Evolutionary conservation across 2,113 vertebrate genomes (phyloP), one percentile per base, ranked within the genome.

Genomic region (Podarcis raffonei): DNA sequence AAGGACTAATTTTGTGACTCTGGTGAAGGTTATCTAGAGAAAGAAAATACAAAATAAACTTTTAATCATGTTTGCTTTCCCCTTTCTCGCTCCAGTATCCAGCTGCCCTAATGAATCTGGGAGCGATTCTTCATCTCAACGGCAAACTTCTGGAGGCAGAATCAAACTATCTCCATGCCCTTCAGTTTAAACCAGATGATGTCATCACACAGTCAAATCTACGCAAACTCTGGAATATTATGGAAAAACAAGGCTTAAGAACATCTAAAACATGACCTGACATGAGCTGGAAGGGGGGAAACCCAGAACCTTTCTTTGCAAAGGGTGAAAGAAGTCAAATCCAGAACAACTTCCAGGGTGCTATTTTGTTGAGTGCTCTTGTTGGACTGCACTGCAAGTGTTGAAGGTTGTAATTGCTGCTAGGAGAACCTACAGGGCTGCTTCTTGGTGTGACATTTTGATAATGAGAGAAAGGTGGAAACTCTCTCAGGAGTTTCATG

Each of bases 151-250:
- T 97, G 93, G 97, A 98, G 85, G 99, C 99, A 0, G 99, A 99
- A 95, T 96, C 98, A 94, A 99, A 99, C 97, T 99, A 99, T 96
- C 98, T 99, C 92, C 96, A 97, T 93, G 99, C 99, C 18, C 98
- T 99, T 89, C 98, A 97, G 87, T 98, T 99, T 93, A 99, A 99
- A 91, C 99, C 99, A 0, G 98, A 99, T 39, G 99, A 99, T 88
- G 94, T 97, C 95, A 99, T 99, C 96, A 99, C 99, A 12, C 99
- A 99, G 95, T 99, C 99, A 87, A 99, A 99, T 93, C 96, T 99
- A 92, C 98, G 98, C 83, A 99, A 99, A 94, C 96, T 99, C 86
- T 99, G 98, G 98, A 99, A 99, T 96, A 99, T 99, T 96, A 99
- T 99, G 98, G 98, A 99, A 95, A 99, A 99, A 90, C 98, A 99